Conservation (phyloP, 2,113 vertebrate genomes). For the Pleuronectes platessa region DNA sequence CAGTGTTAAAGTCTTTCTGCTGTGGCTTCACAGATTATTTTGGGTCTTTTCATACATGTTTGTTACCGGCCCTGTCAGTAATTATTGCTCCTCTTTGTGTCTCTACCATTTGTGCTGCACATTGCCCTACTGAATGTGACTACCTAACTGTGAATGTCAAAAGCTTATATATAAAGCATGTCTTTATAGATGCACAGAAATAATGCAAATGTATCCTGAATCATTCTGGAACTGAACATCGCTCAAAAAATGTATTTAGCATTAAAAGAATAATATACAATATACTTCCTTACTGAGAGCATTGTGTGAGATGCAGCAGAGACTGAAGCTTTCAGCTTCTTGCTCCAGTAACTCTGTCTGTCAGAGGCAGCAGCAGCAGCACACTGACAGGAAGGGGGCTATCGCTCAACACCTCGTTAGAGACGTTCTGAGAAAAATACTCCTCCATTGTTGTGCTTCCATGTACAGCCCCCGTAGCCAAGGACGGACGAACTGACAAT, state of each 20-base stretch:
- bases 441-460: constrained; percentile 22
- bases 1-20: too few species aligned
- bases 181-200: not conserved
- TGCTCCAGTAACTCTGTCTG: constrained; percentile 24
- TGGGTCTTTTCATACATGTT: too few species aligned
- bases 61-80: too few species aligned
- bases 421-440: constrained; percentile 4
- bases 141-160: not conserved
- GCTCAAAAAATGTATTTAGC: not conserved
- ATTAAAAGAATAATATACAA: not conserved
- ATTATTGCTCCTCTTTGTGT: too few species aligned
- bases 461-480: not conserved
- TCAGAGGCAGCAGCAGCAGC: constrained; percentile 30
- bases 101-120: too few species aligned
- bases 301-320: not conserved
- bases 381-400: constrained; percentile 36
- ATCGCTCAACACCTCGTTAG: constrained; percentile 54
- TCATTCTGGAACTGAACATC: not conserved
- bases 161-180: not conserved
- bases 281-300: constrained; percentile 16
- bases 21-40: too few species aligned
- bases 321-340: constrained; percentile 4
- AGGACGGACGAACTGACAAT: not conserved
- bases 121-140: too few species aligned
- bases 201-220: not conserved